Evolutionary conservation across 2,113 vertebrate genomes (phyloP).

Genomic region (Hiodon alosoides): DNA sequence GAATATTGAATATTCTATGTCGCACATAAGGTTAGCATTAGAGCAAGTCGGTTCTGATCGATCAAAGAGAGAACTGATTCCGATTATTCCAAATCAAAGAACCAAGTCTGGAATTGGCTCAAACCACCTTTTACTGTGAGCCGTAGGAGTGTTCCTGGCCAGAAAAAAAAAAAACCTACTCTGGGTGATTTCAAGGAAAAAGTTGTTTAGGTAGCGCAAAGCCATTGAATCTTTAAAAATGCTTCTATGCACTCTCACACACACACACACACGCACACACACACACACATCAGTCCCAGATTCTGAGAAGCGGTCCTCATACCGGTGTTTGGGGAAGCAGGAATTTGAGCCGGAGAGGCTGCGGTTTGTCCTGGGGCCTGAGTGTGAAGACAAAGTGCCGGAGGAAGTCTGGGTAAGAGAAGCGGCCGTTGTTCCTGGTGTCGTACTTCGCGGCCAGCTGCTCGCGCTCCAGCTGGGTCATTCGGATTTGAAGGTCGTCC

Average conservation of each 20-base stretch:
- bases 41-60: no score
- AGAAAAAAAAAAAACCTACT: no score
- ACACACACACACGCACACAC: not conserved
- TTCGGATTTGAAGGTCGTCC: constrained; percentile 48
- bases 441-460: constrained; percentile 54
- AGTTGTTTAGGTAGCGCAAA: no score
- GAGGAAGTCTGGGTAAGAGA: constrained; percentile 62
- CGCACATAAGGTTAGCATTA: no score
- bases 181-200: no score
- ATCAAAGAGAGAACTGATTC: no score
- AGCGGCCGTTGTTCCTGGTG: constrained; percentile 42
- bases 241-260: not conserved
- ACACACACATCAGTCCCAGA: not conserved
- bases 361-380: constrained; percentile 36
- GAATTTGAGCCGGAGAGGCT: constrained; percentile 48
- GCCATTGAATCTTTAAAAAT: no score
- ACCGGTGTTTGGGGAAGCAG: constrained; percentile 51
- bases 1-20: no score
- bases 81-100: no score
- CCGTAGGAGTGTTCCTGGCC: no score
- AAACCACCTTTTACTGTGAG: no score
- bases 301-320: not conserved
- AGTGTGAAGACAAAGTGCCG: constrained; percentile 57
- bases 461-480: constrained; percentile 54
- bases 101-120: no score